These are phyloP conservation scores for Brachymystax lenok DNA, from an alignment of 2,797 vertebrate species.

Conservation along the genomic window DNA sequence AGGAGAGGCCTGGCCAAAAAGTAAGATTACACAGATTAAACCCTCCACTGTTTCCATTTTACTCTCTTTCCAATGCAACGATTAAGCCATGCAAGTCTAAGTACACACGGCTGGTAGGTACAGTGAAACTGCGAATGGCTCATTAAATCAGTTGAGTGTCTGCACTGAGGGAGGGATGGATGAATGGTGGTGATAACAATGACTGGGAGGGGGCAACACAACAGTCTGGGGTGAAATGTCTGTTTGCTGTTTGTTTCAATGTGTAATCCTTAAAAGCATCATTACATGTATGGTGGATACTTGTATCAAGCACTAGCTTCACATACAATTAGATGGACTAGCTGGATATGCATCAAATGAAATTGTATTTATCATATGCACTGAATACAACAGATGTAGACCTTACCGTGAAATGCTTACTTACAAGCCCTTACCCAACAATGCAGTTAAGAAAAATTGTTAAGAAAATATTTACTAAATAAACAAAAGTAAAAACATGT, in stretches of 20 bases:
- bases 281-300: not conserved
- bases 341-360: not conserved
- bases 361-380: too few species aligned
- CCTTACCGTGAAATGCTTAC: too few species aligned
- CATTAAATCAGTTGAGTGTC: not conserved
- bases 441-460: too few species aligned
- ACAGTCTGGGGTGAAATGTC: not conserved
- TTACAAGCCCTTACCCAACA: too few species aligned
- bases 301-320: not conserved
- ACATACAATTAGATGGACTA: not conserved
- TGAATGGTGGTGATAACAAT: not conserved
- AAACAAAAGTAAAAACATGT: too few species aligned
- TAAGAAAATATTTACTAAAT: too few species aligned
- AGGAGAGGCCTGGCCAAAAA: conserved; percentile 94
- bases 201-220: not conserved
- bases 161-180: not conserved
- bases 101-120: not conserved
- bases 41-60: conserved; percentile 22
- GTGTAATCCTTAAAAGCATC: not conserved
- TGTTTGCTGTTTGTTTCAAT: not conserved
- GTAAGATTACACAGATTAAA: conserved; percentile 75
- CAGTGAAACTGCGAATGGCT: not conserved
- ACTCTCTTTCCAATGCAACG: conserved; percentile 14
- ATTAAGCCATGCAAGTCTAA: conserved; percentile 14
- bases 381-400: too few species aligned